These are phyloP conservation scores for Passerculus sandwichensis DNA, from an alignment of 2,797 vertebrate genomes.

Conservation along the genomic window DNA sequence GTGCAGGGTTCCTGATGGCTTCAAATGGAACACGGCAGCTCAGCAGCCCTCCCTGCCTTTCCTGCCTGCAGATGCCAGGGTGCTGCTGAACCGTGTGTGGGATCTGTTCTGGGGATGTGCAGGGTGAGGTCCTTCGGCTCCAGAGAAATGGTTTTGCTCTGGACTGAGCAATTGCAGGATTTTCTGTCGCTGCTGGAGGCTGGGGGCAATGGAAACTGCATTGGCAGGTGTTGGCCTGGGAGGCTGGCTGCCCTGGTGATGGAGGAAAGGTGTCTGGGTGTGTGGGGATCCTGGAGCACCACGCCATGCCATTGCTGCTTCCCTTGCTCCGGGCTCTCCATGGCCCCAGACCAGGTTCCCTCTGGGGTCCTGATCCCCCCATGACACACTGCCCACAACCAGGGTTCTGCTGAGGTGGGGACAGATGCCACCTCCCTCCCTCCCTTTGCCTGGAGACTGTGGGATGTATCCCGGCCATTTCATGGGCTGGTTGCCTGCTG, in stretches of 20 bases:
- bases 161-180: not conserved
- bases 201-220: not conserved
- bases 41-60: not conserved
- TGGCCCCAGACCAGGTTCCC: not conserved
- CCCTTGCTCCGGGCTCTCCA: not conserved
- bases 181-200: not conserved
- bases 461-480: not conserved
- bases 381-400: not conserved
- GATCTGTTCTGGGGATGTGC: not conserved
- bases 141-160: not conserved
- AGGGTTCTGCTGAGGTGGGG: not conserved
- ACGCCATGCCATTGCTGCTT: not conserved
- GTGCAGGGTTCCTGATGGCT: not conserved
- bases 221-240: not conserved
- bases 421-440: not conserved
- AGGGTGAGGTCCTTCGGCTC: rapidly evolving
- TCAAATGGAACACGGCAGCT: not conserved
- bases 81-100: rapidly evolving
- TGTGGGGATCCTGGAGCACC: not conserved
- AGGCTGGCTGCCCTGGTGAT: not conserved
- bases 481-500: not conserved
- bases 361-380: not conserved
- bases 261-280: not conserved
- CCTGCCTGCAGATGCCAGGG: not conserved
- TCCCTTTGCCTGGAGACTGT: not conserved